A percentile compares a stretch with the other conserved stretches of the same genome.
phyloP scores from a whole-genome alignment of 2,888 invertebrate species.

The Mythimna loreyi region DNA sequence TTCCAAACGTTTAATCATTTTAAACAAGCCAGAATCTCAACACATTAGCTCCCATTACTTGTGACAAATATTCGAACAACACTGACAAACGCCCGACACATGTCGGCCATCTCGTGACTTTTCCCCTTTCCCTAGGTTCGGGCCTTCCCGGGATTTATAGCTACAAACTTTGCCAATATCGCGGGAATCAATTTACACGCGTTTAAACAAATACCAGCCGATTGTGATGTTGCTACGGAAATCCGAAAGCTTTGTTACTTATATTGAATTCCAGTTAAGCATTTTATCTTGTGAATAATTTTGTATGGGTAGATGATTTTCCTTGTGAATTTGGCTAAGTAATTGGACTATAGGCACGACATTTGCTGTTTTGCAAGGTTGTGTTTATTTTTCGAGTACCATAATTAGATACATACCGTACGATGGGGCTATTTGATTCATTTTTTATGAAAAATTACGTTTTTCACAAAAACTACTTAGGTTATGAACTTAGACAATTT shows the following conservation, averaged over 20 bases:
- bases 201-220: conserved; percentile 69
- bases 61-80: conserved; percentile 66
- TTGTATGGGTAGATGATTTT: neutral
- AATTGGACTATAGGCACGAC: neutral
- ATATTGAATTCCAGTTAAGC: conserved; percentile 21
- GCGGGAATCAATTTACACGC: conserved; percentile 80
- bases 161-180: conserved; percentile 84
- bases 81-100: conserved; percentile 72
- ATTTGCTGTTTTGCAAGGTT: neutral
- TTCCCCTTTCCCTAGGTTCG: conserved; percentile 70
- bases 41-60: conserved; percentile 25
- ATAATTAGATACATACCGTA: no score
- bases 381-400: neutral
- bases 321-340: neutral
- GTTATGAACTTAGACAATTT: no score
- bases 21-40: conserved; percentile 27
- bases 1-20: neutral
- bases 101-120: conserved; percentile 68
- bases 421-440: no score
- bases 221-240: conserved; percentile 45
- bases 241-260: conserved; percentile 49
- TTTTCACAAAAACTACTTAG: no score
- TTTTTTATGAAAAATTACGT: no score
- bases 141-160: conserved; percentile 73
- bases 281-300: conserved; percentile 16